These are phyloP conservation scores for Pseudorasbora parva DNA, from an alignment of 2,113 vertebrate species.

Conservation along the genomic window DNA sequence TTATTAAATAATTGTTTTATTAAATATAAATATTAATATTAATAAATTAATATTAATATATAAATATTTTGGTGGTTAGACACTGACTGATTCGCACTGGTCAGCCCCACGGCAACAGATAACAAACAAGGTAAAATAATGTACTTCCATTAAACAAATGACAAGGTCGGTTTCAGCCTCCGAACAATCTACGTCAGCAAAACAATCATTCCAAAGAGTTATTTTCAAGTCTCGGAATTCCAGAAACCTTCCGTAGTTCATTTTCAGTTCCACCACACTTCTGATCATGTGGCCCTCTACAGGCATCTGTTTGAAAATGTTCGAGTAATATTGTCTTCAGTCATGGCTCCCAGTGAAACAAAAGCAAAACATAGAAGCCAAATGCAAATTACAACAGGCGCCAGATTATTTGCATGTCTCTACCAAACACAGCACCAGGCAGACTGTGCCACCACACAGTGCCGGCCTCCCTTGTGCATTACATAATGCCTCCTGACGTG, in stretches of 20 bases:
- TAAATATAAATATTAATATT: too few species aligned
- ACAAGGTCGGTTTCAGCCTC: neutral
- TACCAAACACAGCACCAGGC: slow-evolving; percentile 28
- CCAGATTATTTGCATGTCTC: slow-evolving; percentile 53
- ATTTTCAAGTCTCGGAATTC: neutral
- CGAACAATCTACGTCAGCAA: neutral
- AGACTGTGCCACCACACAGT: neutral
- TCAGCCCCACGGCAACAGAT: neutral
- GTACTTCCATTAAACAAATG: neutral
- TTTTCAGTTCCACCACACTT: slow-evolving; percentile 27
- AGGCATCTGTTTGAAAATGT: neutral
- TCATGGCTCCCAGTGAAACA: slow-evolving; percentile 20
- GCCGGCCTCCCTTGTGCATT: slow-evolving; percentile 51
- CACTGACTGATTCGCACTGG: neutral
- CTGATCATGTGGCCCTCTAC: neutral
- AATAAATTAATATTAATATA: too few species aligned
- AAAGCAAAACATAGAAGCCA: slow-evolving; percentile 30
- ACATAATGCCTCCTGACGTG: slow-evolving; percentile 42
- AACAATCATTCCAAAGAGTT: neutral
- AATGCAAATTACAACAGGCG: slow-evolving; percentile 48
- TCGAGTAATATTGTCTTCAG: slow-evolving; percentile 21
- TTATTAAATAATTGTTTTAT: neutral
- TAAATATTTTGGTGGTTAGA: neutral
- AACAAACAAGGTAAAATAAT: neutral
- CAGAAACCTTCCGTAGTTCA: neutral